A percentile compares a stretch with the other conserved stretches of the same genome.
Conservation (phyloP, 2,797 vertebrate species). For the Cyclura pinguis region DNA sequence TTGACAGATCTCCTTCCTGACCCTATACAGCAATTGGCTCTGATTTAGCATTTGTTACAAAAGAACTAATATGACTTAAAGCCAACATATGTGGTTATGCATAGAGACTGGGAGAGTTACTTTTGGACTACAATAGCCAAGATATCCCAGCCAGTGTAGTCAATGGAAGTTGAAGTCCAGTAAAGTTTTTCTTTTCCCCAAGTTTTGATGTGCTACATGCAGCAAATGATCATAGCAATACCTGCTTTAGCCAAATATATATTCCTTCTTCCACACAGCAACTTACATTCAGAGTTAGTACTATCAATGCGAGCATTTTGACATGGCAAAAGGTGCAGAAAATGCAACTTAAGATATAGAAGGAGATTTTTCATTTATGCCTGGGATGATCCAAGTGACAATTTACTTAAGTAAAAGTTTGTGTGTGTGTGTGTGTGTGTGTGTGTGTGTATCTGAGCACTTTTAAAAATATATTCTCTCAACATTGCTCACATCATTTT, state of each 20-base stretch:
- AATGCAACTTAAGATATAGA: neutral
- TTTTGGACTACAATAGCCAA: neutral
- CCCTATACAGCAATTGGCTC: neutral
- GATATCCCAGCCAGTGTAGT: neutral
- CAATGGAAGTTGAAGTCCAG: neutral
- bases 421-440: neutral
- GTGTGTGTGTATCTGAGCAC: neutral
- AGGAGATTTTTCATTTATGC: neutral
- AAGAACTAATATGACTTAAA: neutral
- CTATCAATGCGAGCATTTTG: neutral
- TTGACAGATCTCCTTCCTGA: neutral
- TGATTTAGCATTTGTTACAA: neutral
- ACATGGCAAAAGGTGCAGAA: neutral
- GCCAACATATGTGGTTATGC: neutral
- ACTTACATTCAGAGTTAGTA: neutral
- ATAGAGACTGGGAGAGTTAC: neutral
- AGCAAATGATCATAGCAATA: neutral
- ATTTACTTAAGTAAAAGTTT: neutral
- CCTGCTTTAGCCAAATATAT: neutral
- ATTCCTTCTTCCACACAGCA: neutral
- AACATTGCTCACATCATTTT: constrained; percentile 28
- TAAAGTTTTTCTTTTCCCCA: neutral
- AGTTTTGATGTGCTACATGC: neutral
- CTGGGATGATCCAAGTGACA: neutral
- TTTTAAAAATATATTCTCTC: neutral